Evolutionary conservation across 2,797 vertebrate species (phyloP).

Genomic region (Lagorchestes hirsutus): DNA sequence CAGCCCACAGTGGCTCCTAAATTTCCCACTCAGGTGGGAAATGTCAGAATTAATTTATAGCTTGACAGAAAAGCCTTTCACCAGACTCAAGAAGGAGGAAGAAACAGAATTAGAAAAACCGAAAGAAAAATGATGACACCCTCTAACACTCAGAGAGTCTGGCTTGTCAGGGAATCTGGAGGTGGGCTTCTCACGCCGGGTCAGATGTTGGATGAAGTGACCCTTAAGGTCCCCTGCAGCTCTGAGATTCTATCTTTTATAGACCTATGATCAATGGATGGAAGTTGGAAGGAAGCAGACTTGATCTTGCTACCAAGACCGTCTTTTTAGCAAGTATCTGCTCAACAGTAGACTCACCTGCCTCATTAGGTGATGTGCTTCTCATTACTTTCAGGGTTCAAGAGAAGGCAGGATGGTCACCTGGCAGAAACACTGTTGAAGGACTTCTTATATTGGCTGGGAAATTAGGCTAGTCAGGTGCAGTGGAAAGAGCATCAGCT

Average conservation of each 20-base stretch:
- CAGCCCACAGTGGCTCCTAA: background rate
- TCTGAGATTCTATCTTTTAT: background rate
- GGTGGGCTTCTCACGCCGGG: background rate
- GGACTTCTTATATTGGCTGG: background rate
- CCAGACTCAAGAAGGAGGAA: background rate
- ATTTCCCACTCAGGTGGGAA: background rate
- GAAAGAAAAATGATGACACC: background rate
- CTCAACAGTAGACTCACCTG: background rate
- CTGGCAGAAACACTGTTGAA: background rate
- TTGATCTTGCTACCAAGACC: background rate
- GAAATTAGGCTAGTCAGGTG: background rate
- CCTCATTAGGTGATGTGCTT: background rate
- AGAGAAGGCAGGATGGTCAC: background rate
- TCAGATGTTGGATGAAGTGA: background rate
- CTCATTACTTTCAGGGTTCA: background rate
- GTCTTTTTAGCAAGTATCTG: background rate
- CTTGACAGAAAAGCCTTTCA: background rate
- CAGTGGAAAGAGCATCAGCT: background rate
- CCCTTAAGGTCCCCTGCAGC: background rate
- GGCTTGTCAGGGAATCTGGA: background rate
- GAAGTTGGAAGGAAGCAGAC: background rate
- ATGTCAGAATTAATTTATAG: conserved; percentile 5
- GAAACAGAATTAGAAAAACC: background rate
- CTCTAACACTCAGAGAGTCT: background rate
- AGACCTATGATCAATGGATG: background rate